Percentiles rank a stretch among this genome's conserved stretches.
Conservation (phyloP, 1,140 invertebrate species). For the Scaptomyza graminum region DNA sequence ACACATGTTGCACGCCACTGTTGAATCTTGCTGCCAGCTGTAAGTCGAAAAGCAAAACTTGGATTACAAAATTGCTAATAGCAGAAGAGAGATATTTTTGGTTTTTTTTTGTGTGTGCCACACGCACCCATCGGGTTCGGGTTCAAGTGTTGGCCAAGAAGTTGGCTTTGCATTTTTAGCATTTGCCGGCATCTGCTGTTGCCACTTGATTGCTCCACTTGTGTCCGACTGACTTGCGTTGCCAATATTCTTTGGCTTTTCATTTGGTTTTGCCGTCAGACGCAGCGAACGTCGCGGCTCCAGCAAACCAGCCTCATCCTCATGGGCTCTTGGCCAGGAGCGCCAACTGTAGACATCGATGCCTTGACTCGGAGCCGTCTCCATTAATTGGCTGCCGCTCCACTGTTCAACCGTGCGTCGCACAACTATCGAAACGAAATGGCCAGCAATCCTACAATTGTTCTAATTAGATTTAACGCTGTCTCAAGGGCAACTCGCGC, state of each 20-base stretch:
- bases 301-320: neutral
- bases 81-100: constrained; percentile 11
- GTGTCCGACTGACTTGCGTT: constrained; percentile 21
- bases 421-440: constrained; percentile 41
- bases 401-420: constrained; percentile 27
- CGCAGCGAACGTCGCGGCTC: constrained; percentile 29
- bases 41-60: constrained; percentile 11
- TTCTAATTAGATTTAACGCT: constrained; percentile 14
- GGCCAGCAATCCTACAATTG: constrained; percentile 40
- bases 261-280: constrained; percentile 33
- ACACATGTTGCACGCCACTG: constrained; percentile 41
- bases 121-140: constrained; percentile 37
- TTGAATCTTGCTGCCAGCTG: constrained; percentile 4
- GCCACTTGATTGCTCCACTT: constrained; percentile 56
- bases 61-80: constrained; percentile 42
- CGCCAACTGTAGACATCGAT: constrained; percentile 33
- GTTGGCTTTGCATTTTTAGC: neutral
- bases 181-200: constrained; percentile 35
- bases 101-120: neutral
- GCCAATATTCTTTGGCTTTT: constrained; percentile 45
- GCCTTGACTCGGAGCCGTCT: neutral
- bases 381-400: constrained; percentile 37
- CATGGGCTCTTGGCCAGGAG: constrained; percentile 8
- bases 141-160: constrained; percentile 39
- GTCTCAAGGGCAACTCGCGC: neutral